Conservation (phyloP, 2,113 vertebrate genomes). For the Actenoides hombroni region DNA sequence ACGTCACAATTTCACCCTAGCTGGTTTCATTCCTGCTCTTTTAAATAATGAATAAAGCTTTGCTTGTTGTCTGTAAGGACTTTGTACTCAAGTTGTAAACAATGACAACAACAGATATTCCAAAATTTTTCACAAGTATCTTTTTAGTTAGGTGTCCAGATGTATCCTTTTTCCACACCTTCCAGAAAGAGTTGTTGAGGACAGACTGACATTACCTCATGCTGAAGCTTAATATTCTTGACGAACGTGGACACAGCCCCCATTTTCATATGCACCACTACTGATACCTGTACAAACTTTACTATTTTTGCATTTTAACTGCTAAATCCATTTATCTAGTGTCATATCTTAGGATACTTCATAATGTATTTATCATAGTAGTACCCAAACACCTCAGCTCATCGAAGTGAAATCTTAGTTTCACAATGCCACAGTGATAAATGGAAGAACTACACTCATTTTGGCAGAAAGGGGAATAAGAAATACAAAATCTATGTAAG, state of each 20-base stretch:
- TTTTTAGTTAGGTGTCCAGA: neutral
- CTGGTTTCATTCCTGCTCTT: neutral
- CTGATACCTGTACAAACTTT: neutral
- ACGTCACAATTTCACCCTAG: neutral
- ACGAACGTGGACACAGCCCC: neutral
- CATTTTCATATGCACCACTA: neutral
- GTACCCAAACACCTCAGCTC: neutral
- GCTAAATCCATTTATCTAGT: neutral
- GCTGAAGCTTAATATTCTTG: neutral
- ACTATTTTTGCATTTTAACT: neutral
- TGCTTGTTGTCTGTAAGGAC: neutral
- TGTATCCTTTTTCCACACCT: neutral
- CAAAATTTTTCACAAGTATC: neutral
- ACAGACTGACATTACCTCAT: neutral
- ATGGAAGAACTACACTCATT: neutral
- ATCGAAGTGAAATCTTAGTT: neutral
- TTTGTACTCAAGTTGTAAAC: neutral
- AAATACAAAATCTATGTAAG: neutral
- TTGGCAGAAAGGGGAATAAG: neutral
- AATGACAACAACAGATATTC: neutral
- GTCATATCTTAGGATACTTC: neutral
- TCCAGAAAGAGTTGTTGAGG: neutral
- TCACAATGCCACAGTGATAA: neutral
- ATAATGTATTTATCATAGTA: neutral
- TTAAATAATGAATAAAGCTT: neutral